Evolutionary conservation across 2,888 invertebrate genomes (phyloP).

Genomic region (Polymixis flavicincta): DNA sequence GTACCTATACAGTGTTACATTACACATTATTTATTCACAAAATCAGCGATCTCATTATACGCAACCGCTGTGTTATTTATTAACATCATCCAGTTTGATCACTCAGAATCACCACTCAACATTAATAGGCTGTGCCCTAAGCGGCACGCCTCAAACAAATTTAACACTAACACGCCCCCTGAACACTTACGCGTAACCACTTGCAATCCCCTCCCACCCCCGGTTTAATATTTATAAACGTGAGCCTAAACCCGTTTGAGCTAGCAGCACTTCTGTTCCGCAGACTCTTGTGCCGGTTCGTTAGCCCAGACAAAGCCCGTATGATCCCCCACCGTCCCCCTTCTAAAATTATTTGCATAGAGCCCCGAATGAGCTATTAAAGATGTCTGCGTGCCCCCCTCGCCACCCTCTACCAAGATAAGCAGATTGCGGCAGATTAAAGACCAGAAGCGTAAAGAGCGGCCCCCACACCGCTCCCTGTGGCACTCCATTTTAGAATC

Average conservation of each 20-base stretch:
- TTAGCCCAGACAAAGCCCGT: constrained; percentile 90
- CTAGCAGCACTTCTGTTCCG: constrained; percentile 87
- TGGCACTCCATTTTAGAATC: constrained; percentile 81
- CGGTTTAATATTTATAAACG: constrained; percentile 88
- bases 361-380: constrained; percentile 91
- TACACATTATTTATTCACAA: constrained; percentile 42
- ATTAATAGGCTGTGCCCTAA: constrained; percentile 67
- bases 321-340: constrained; percentile 82
- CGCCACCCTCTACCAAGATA: constrained; percentile 82
- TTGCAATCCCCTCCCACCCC: constrained; percentile 69
- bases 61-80: constrained; percentile 57
- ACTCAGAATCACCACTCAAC: constrained; percentile 64
- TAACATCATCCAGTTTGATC: constrained; percentile 63
- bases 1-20: constrained; percentile 7
- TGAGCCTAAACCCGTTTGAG: constrained; percentile 84
- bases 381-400: constrained; percentile 85
- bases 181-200: constrained; percentile 84
- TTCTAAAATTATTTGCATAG: constrained; percentile 90
- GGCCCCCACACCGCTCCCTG: constrained; percentile 76
- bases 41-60: constrained; percentile 45
- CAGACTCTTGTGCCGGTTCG: constrained; percentile 88
- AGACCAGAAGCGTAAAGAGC: constrained; percentile 88
- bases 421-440: constrained; percentile 91
- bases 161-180: constrained; percentile 76
- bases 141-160: constrained; percentile 75